Base-by-base conservation (phyloP, 2,113 vertebrate species). In the Orthonyx spaldingii region DNA sequence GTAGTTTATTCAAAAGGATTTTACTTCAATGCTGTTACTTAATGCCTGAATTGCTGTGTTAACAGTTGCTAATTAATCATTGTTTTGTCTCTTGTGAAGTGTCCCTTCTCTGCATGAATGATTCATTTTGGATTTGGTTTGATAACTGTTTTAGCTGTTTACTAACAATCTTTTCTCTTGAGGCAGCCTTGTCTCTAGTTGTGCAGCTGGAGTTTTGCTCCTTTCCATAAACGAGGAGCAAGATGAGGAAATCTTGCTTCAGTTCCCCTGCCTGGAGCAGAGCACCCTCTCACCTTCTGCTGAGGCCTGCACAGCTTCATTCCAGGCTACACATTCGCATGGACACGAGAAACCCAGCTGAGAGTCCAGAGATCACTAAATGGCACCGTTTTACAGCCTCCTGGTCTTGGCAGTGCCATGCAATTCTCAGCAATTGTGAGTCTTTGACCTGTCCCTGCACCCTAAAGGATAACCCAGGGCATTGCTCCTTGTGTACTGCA, bases 1-100 rank as follows among this genome's bases (percentile, higher is more conserved):
- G 76, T 10, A 53, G 57, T 71, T 95, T 87, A 84, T 92, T 90
- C 64, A 68, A 65, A 94, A 93, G 42, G 69, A 84, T 95, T 96
- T 90, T 87, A 82, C 89, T 95, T 88, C 83, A 90, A 1, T 69
- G 72, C 56, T 93, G 52, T 81, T 96, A 72, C 80, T 96, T 90
- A 80, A 75, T 78, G 90, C 72, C 60, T 69, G 72, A 96, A 92
- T 89, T 92, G 92, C 72, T 76, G 57, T 90, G 84, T 81, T 93
- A 96, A 93, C 79, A 53, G 83, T 87, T 84, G 72, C 92, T 95
- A 97, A 95, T 97, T 96, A 96, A 96, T 96, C 93, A 94, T 79
- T 92, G 93, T 90, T 96, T 96, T 89, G 83, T 84, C 80, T 93
- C 86, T 65, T 82, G 69, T 92, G 95, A 93, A 96, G 92, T 93